Conservation (phyloP, 2,888 invertebrate species). For the Dusona sp. region DNA sequence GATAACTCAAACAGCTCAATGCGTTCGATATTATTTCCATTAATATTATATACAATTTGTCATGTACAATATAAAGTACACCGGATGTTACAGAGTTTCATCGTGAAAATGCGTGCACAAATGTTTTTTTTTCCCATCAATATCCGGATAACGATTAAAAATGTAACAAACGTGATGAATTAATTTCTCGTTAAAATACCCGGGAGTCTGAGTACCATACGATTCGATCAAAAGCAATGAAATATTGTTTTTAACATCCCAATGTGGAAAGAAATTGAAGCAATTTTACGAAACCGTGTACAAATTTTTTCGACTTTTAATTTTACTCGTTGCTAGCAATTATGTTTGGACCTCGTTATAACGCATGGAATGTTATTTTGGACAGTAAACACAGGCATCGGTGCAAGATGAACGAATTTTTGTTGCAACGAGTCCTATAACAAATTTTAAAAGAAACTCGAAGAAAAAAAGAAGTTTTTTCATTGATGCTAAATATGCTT, state of each 20-base stretch:
- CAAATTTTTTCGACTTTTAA: conserved; percentile 10
- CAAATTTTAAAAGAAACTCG: conserved; percentile 17
- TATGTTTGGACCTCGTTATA: conserved; percentile 42
- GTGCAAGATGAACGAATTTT: conserved; percentile 31
- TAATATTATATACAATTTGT: conserved; percentile 71
- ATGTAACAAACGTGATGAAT: neutral
- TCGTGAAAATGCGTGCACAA: conserved; percentile 68
- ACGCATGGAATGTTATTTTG: conserved; percentile 35
- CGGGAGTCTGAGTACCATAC: neutral
- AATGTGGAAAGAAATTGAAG: neutral
- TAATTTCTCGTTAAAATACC: neutral
- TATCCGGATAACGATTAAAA: conserved; percentile 34
- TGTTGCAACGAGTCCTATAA: conserved; percentile 7
- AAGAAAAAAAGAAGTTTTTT: conserved; percentile 33
- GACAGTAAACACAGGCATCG: conserved; percentile 40
- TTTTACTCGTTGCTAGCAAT: conserved; percentile 28
- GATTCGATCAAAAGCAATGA: neutral
- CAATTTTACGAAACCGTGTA: conserved; percentile 21
- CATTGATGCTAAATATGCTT: conserved; percentile 40
- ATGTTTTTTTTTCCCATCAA: conserved; percentile 6
- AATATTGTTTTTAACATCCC: neutral
- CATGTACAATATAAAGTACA: conserved; percentile 78
- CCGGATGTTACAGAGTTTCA: conserved; percentile 53
- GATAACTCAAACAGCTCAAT: conserved; percentile 54
- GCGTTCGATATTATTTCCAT: conserved; percentile 66